Base-by-base conservation (phyloP, 2,888 invertebrate species). In the Epiblema foenella region DNA sequence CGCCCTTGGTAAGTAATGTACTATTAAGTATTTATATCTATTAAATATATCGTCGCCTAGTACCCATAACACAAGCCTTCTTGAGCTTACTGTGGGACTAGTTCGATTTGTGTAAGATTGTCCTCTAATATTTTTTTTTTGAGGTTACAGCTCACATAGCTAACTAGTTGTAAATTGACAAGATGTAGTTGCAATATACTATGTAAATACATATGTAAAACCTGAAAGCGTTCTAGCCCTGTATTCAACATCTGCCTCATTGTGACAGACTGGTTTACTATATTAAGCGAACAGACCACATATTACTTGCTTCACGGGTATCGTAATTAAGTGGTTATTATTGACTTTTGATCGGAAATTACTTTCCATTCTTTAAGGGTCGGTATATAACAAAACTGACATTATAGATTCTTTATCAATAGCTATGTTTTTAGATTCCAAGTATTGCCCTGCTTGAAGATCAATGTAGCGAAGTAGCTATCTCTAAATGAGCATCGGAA, bases 391-490 rank as follows among this genome's bases (percentile, higher is more conserved):
- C 15, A 52, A 11, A 33, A 33, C 33, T 33, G 33, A 33, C 7
- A 33, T 33, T 33, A 33, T 33, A 3, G 33, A 33, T 29, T 92
- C 92, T 77, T 87, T 87, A 58, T 92, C 91, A 0, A 93, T 69
- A 0, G 89, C 85, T 74, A 93, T 91, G 17, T 80, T 88, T 79
- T 89, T 89, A 0, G 85, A 73, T 79, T 91, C 90, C 29, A 93
- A 29, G 2, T 29, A 5, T 29, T 4, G 29, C n/a, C n/a, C n/a
- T n/a, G n/a, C n/a, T n/a, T n/a, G n/a, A n/a, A n/a, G n/a, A n/a
- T n/a, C n/a, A n/a, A n/a, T n/a, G n/a, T n/a, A n/a, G n/a, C n/a
- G n/a, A n/a, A n/a, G n/a, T n/a, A n/a, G n/a, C n/a, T n/a, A n/a
- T n/a, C n/a, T n/a, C n/a, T n/a, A n/a, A n/a, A n/a, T n/a, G n/a